Conservation (phyloP, 1,140 invertebrate species). For the Orchestia grillus region DNA sequence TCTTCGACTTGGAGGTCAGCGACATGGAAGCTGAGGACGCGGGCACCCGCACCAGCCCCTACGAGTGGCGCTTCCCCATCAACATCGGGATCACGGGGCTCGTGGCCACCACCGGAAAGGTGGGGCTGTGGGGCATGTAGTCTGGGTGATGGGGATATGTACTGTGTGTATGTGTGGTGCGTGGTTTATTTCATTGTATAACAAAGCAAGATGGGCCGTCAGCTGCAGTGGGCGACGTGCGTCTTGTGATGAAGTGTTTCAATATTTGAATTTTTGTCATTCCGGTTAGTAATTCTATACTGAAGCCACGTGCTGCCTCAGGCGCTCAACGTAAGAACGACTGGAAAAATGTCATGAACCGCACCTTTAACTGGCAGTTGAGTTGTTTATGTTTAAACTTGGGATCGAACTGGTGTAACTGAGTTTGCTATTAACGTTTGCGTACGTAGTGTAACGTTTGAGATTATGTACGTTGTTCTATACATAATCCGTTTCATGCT, state of each 20-base stretch:
- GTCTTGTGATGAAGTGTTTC: not conserved
- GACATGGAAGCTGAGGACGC: constrained; percentile 83
- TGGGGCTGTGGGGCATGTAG: constrained; percentile 72
- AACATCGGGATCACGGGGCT: constrained; percentile 96
- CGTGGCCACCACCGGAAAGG: constrained; percentile 95
- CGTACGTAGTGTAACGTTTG: no score
- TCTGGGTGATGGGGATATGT: not conserved
- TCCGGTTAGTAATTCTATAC: no score
- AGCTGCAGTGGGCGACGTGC: not conserved
- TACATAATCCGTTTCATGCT: not conserved
- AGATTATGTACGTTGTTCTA: not conserved
- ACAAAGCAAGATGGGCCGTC: not conserved
- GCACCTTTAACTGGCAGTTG: no score
- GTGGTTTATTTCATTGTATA: not conserved
- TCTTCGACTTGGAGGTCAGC: constrained; percentile 90
- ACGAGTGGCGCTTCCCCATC: constrained; percentile 94
- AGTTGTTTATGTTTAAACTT: no score
- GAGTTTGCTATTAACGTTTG: no score
- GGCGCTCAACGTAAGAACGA: no score
- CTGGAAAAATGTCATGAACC: no score
- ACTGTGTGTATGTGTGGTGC: not conserved
- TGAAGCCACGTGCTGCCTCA: no score
- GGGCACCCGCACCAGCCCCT: constrained; percentile 80
- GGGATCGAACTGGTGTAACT: no score
- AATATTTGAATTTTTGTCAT: no score